phyloP scores from a whole-genome alignment of 2,888 invertebrate species.

The Endomychus coccineus region DNA sequence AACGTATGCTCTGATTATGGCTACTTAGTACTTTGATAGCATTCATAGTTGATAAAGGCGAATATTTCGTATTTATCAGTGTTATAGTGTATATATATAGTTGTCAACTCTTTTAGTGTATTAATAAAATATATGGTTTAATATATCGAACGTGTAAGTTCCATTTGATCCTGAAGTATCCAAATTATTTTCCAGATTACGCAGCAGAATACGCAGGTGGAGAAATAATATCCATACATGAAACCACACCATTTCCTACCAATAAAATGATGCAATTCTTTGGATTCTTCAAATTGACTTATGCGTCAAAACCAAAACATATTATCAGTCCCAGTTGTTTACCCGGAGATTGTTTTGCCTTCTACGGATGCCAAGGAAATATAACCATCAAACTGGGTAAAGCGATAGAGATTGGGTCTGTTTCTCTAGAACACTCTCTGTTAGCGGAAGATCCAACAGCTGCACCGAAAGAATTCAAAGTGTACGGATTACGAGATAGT shows the following conservation, averaged over 20 bases:
- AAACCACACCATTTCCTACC: constrained; percentile 10
- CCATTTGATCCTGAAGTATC: too few relatives aligned
- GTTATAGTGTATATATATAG: too few relatives aligned
- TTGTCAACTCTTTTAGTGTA: too few relatives aligned
- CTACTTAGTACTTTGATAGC: too few relatives aligned
- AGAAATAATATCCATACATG: constrained; percentile 2
- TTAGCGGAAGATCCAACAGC: constrained; percentile 10
- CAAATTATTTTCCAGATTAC: constrained; percentile 11
- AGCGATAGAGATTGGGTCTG: constrained; percentile 6
- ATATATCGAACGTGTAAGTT: too few relatives aligned
- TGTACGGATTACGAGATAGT: constrained; percentile 8
- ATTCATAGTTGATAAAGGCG: too few relatives aligned
- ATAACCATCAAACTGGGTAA: constrained; percentile 11
- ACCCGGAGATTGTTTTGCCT: constrained; percentile 15
- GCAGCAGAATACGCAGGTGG: constrained; percentile 15
- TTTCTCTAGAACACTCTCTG: constrained; percentile 11
- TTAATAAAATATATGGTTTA: too few relatives aligned
- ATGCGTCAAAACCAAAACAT: constrained; percentile 6
- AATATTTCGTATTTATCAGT: too few relatives aligned
- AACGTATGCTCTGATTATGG: too few relatives aligned
- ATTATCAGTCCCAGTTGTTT: constrained; percentile 10
- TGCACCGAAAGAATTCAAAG: constrained; percentile 13
- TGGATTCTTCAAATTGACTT: constrained; percentile 10
- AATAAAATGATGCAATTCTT: constrained; percentile 9
- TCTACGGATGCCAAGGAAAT: constrained; percentile 8